A percentile compares a stretch with the other conserved stretches of the same genome.
phyloP scores from a whole-genome alignment of 2,113 vertebrate species.

The Pithys albifrons region DNA sequence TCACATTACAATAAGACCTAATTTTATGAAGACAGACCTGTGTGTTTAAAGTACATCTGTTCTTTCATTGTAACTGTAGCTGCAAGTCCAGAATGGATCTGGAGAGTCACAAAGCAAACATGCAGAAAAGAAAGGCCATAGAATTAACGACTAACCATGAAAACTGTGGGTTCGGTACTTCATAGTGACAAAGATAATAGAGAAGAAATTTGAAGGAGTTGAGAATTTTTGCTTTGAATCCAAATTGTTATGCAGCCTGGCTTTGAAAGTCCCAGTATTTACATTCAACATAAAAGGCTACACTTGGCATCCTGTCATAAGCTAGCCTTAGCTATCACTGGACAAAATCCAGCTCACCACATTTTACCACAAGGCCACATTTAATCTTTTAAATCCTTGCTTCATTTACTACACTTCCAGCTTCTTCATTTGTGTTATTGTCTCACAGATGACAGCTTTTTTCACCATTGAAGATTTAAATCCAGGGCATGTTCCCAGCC shows the following conservation, averaged over 20 bases:
- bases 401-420: not conserved
- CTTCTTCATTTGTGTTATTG: not conserved
- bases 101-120: not conserved
- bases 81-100: not conserved
- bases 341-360: not conserved
- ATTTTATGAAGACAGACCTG: not conserved
- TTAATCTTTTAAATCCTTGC: not conserved
- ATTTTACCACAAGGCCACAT: not conserved
- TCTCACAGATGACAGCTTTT: not conserved
- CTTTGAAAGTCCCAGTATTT: not conserved
- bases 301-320: not conserved
- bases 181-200: not conserved
- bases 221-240: not conserved
- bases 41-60: not conserved
- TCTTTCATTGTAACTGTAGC: not conserved
- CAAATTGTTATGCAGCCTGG: not conserved
- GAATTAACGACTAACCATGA: not conserved
- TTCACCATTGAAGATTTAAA: not conserved
- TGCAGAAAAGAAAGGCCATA: not conserved
- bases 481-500: not conserved
- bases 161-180: not conserved
- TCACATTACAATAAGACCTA: not conserved
- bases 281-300: not conserved
- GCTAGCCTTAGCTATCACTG: not conserved
- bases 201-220: not conserved